phyloP scores from a whole-genome alignment of 2,888 invertebrate species.

The Coremacera marginata region DNA sequence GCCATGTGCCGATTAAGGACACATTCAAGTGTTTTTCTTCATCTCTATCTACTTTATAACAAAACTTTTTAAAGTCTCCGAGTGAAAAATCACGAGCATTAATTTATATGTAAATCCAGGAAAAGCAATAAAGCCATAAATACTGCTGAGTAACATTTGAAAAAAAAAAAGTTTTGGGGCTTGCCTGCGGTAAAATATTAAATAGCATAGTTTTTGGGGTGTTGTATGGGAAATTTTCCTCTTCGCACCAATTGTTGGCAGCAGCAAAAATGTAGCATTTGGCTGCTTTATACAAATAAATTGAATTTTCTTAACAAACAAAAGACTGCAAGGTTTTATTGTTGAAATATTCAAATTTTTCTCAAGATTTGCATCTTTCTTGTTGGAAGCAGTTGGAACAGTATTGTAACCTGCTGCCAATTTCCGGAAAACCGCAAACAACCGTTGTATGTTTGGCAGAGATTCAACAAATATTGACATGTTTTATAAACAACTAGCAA shows the following conservation, averaged over 20 bases:
- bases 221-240: background rate
- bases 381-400: background rate
- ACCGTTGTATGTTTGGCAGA: background rate
- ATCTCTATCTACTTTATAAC: background rate
- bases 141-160: background rate
- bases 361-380: background rate
- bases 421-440: background rate
- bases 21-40: background rate
- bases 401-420: background rate
- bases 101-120: background rate
- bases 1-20: background rate
- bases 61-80: no score
- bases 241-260: background rate
- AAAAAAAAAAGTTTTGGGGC: background rate
- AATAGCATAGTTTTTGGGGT: background rate
- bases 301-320: background rate
- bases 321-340: background rate
- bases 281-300: background rate
- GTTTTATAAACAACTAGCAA: background rate
- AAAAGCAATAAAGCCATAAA: background rate
- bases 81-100: background rate
- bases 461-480: background rate
- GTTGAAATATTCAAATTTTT: background rate
- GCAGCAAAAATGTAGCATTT: background rate
- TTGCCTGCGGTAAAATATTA: background rate